Evolutionary conservation across 1,140 invertebrate genomes (phyloP).

Genomic region (Pomacea maculata): DNA sequence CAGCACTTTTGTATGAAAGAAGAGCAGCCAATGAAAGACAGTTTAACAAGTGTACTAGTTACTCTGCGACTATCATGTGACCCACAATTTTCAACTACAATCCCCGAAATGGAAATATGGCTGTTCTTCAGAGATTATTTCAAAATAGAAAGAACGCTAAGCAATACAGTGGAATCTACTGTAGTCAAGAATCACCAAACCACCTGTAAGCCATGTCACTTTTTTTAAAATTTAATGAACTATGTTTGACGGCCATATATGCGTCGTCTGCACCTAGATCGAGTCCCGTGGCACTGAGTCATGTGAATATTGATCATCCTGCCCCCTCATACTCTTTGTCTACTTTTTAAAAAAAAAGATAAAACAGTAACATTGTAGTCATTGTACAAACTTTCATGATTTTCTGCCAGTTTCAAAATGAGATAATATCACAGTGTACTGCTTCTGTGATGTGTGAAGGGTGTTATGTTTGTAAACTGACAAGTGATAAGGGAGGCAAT

Average conservation of each 20-base stretch:
- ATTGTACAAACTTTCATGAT: not conserved
- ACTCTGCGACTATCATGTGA: slow-evolving; percentile 8
- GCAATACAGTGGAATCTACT: slow-evolving; percentile 26
- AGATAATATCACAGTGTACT: not conserved
- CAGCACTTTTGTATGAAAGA: not conserved
- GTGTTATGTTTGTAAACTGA: not conserved
- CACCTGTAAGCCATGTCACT: slow-evolving; percentile 14
- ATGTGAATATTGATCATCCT: slow-evolving; percentile 14
- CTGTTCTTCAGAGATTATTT: slow-evolving; percentile 33
- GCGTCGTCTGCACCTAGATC: slow-evolving; percentile 17
- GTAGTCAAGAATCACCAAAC: slow-evolving; percentile 14
- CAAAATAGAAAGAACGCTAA: slow-evolving; percentile 26
- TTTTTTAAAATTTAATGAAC: not conserved
- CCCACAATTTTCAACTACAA: slow-evolving; percentile 11
- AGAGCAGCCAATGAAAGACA: slow-evolving; percentile 4
- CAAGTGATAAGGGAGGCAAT: slow-evolving; percentile 2
- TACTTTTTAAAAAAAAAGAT: not conserved
- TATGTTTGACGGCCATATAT: not conserved
- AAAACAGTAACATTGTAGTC: not conserved
- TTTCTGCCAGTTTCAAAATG: not conserved
- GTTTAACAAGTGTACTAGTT: not conserved
- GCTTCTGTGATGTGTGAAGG: not conserved
- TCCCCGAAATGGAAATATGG: slow-evolving; percentile 31
- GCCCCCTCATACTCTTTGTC: slow-evolving; percentile 8
- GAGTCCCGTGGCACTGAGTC: slow-evolving; percentile 23